Base-by-base conservation (phyloP, 1,140 invertebrate genomes). In the Steinernema feltiae region DNA sequence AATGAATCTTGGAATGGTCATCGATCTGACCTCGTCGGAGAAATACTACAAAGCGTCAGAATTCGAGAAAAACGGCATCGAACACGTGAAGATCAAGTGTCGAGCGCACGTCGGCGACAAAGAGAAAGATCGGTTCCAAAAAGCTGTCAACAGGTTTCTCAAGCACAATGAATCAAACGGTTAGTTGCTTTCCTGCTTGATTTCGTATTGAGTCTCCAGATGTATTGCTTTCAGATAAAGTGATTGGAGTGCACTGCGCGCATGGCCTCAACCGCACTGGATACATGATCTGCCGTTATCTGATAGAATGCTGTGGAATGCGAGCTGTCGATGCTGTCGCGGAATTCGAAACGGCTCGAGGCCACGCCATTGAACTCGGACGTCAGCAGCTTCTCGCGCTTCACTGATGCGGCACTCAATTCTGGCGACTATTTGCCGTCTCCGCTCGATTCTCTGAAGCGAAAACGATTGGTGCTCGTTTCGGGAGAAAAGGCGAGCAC, bases 181-280 rank as follows among this genome's bases (percentile, higher is more conserved):
- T 63, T 3, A 63, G 41, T 12, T 46, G 7, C n/a, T 46, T n/a
- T 46, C 41, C 41, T 63, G 15, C 18, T 18, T 41, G 7, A 7
- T 41, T 41, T 41, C 35, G 35, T 41, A 7, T 41, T 7, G 2
- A 63, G 24, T n/a, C n/a, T 46, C 41, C 53, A 63, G 3, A 27
- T 27, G 3, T 63, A 21, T 63, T 63, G 2, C 15, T 63, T 90
- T 48, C 89, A 93, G 92, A 90, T 85, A 89, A 89, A 81, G 82
- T 94, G 17, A 90, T 94, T 80, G 93, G 92, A 32, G 91, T 95
- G 21, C 93, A 95, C 85, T 95, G 93, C 86, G 94, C 93, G 0
- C 93, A 95, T 85, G 93, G 93, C 7, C 88, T 94, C 1, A 95
- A 95, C 86, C 89, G 93, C 74, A 93, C 93, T 1, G 93, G 93